phyloP scores from a whole-genome alignment of 2,888 invertebrate species.

The Lycia hirtaria region DNA sequence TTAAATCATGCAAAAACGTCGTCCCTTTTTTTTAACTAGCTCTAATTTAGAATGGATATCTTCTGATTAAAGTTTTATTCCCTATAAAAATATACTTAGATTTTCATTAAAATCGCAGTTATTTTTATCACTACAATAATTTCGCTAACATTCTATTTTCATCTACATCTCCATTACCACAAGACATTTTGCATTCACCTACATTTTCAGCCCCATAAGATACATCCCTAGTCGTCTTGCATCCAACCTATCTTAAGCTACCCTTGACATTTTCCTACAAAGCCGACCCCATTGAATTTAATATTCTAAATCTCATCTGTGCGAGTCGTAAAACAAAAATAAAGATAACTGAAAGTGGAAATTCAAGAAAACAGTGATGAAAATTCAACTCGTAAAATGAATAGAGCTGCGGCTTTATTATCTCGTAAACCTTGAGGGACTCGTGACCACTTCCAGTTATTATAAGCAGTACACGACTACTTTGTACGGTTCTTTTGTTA shows the following conservation, averaged over 20 bases:
- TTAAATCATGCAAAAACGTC: too few relatives aligned
- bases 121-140: too few relatives aligned
- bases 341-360: slow-evolving; percentile 66
- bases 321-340: slow-evolving; percentile 66
- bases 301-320: slow-evolving; percentile 67
- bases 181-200: background rate
- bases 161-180: too few relatives aligned
- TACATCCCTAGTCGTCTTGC: background rate
- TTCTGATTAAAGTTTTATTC: too few relatives aligned
- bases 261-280: slow-evolving; percentile 31
- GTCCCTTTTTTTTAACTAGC: too few relatives aligned
- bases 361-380: slow-evolving; percentile 67
- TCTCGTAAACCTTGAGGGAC: slow-evolving; percentile 61
- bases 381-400: slow-evolving; percentile 73
- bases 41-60: too few relatives aligned
- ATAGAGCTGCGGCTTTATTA: slow-evolving; percentile 66
- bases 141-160: too few relatives aligned
- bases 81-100: too few relatives aligned
- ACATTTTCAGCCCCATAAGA: background rate
- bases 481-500: background rate
- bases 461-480: slow-evolving; percentile 14
- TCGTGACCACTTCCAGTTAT: slow-evolving; percentile 42
- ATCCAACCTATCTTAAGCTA: background rate
- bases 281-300: slow-evolving; percentile 51
- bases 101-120: too few relatives aligned